Conservation (phyloP, 2,113 vertebrate genomes). For the Castor canadensis region DNA sequence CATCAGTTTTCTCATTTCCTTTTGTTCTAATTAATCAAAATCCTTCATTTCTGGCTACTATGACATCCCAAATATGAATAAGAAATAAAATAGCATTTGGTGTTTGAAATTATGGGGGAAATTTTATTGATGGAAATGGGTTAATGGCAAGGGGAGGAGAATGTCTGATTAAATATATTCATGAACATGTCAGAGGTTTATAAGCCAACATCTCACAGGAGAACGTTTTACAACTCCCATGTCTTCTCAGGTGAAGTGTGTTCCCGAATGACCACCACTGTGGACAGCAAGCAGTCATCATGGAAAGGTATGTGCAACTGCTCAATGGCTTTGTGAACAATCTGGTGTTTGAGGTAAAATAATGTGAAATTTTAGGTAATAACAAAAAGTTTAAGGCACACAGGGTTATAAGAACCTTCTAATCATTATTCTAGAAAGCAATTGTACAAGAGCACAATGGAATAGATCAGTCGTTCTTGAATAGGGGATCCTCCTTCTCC, state of each 20-base stretch:
- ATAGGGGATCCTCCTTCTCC: too few species aligned
- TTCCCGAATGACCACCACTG: conserved; percentile 47
- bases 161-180: conserved; percentile 80
- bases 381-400: neutral
- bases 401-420: neutral
- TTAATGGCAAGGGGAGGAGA: conserved; percentile 31
- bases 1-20: conserved; percentile 73
- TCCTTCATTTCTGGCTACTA: conserved; percentile 70
- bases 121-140: conserved; percentile 73
- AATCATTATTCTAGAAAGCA: neutral
- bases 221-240: conserved; percentile 37
- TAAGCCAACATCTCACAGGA: conserved; percentile 72
- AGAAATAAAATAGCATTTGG: conserved; percentile 80
- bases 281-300: conserved; percentile 66
- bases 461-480: neutral
- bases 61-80: conserved; percentile 86
- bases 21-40: conserved; percentile 80
- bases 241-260: conserved; percentile 61
- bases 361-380: neutral
- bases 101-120: conserved; percentile 85
- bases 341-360: neutral
- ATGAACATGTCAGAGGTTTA: conserved; percentile 79
- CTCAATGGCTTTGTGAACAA: neutral
- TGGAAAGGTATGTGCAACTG: conserved; percentile 80
- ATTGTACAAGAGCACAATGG: neutral